Evolutionary conservation across 2,113 vertebrate genomes (phyloP).

Genomic region (Tragelaphus buxtoni): DNA sequence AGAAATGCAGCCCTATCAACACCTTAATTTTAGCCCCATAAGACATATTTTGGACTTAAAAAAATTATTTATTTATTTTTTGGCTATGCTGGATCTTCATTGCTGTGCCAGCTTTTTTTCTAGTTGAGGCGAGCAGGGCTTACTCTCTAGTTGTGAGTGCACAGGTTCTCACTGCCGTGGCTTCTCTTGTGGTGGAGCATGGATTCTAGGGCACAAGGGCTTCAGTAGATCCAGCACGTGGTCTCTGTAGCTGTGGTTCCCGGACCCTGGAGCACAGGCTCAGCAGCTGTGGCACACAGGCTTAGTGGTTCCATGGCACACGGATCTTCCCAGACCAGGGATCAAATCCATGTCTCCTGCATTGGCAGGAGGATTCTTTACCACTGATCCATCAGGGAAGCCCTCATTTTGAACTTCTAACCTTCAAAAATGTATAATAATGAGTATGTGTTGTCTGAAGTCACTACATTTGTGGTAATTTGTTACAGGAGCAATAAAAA

Average conservation of each 20-base stretch:
- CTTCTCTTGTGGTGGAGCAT: background rate
- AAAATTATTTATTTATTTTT: background rate
- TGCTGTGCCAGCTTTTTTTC: background rate
- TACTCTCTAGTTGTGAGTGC: background rate
- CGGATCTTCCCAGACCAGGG: background rate
- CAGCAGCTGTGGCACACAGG: background rate
- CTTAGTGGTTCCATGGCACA: background rate
- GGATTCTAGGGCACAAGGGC: background rate
- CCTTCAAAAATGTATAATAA: background rate
- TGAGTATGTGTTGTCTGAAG: background rate
- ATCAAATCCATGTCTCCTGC: background rate
- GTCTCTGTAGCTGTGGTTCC: background rate
- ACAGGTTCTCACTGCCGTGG: background rate
- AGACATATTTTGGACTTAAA: background rate
- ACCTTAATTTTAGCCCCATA: background rate
- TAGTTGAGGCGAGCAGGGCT: background rate
- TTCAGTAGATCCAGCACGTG: accelerated
- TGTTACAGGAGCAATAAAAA: background rate
- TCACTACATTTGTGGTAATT: background rate
- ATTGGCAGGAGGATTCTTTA: background rate
- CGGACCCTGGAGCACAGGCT: background rate
- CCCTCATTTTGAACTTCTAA: background rate
- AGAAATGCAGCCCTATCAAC: background rate
- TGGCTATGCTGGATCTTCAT: background rate
- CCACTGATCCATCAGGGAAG: background rate